Evolutionary conservation across 2,113 vertebrate species (phyloP).

Genomic region (Alces alces): DNA sequence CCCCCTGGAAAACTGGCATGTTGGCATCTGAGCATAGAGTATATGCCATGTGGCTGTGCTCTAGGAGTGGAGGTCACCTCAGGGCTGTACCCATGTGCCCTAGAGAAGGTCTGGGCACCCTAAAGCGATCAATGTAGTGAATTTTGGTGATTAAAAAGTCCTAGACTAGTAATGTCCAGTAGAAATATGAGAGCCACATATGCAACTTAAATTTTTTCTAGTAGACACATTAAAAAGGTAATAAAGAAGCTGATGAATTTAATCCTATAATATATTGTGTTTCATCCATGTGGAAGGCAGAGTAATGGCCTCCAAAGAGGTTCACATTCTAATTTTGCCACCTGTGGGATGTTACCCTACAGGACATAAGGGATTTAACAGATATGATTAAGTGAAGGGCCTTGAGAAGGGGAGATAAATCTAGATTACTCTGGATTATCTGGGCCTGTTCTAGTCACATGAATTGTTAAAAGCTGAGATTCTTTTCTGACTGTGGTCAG

Average conservation of each 20-base stretch:
- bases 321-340: background rate
- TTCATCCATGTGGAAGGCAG: background rate
- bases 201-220: background rate
- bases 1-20: background rate
- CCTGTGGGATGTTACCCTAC: background rate
- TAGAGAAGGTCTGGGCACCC: background rate
- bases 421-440: background rate
- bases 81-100: background rate
- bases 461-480: background rate
- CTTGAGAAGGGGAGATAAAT: background rate
- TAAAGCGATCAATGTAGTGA: background rate
- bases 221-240: background rate
- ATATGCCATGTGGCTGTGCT: background rate
- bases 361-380: background rate
- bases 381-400: background rate
- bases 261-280: background rate
- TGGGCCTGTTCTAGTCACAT: background rate
- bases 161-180: background rate
- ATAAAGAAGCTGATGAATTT: background rate
- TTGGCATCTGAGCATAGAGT: background rate
- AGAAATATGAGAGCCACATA: background rate
- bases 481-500: background rate
- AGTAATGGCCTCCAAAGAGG: background rate
- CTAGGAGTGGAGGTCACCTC: background rate
- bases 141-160: background rate